Percentiles rank a stretch among this genome's conserved stretches.
These are phyloP conservation scores for Heliconius hortense DNA, from an alignment of 2,888 invertebrate species.

Conservation along the genomic window DNA sequence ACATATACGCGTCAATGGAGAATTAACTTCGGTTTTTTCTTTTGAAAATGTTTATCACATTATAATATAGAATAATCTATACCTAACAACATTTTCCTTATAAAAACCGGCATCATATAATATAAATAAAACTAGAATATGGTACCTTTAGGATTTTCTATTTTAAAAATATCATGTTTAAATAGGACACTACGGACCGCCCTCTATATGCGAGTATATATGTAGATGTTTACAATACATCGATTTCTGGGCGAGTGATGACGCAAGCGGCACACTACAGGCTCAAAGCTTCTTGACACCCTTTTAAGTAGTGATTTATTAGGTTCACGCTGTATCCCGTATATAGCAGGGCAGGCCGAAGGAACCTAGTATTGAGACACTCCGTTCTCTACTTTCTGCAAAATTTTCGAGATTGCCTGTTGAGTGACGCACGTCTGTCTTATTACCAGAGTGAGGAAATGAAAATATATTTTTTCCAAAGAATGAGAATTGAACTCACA, in stretches of 20 bases:
- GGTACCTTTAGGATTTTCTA: neutral
- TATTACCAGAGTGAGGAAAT: too few species aligned
- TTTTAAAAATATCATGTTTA: constrained; percentile 19
- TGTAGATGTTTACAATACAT: constrained; percentile 28
- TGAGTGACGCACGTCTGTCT: too few species aligned
- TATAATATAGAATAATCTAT: neutral
- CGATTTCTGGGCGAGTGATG: constrained; percentile 22
- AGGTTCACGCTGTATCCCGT: neutral
- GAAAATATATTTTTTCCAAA: too few species aligned
- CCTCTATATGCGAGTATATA: neutral
- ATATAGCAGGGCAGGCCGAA: neutral
- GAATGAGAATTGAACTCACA: too few species aligned
- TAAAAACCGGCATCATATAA: neutral
- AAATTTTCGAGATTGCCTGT: too few species aligned
- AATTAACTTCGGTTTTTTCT: neutral
- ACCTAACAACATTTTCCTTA: neutral
- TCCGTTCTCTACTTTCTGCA: neutral
- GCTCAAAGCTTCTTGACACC: neutral
- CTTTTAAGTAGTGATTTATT: neutral
- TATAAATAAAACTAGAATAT: neutral
- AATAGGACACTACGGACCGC: constrained; percentile 13
- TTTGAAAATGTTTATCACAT: neutral
- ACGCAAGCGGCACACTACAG: constrained; percentile 17
- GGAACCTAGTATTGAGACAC: neutral
- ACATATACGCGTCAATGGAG: neutral